Percentiles rank a stretch among this genome's conserved stretches.
These are phyloP conservation scores for Tringa solitaria DNA, from an alignment of 2,113 vertebrate genomes.

Conservation along the genomic window DNA sequence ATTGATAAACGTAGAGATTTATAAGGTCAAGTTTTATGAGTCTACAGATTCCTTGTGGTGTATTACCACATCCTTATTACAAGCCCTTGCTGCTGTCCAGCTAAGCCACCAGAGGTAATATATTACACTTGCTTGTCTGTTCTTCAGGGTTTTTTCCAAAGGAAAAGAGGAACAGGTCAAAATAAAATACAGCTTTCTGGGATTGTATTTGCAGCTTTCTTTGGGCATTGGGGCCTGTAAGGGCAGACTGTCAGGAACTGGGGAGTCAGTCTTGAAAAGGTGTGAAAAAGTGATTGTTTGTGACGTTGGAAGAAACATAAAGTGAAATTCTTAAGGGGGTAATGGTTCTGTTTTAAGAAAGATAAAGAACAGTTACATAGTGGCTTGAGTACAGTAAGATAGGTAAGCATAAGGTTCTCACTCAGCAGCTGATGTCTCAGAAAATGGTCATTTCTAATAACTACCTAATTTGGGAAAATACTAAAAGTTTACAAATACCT, in stretches of 20 bases:
- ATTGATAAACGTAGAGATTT: slow-evolving; percentile 86
- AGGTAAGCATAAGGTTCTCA: background rate
- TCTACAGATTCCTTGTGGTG: slow-evolving; percentile 76
- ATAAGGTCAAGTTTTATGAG: slow-evolving; percentile 85
- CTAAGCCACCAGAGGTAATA: slow-evolving; percentile 74
- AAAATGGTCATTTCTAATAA: background rate
- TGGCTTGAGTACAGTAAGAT: background rate
- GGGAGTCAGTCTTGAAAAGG: background rate
- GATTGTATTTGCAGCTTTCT: background rate
- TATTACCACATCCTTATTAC: slow-evolving; percentile 83
- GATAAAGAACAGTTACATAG: background rate
- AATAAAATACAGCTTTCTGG: slow-evolving; percentile 56
- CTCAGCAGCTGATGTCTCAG: background rate
- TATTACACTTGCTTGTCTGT: slow-evolving; percentile 64
- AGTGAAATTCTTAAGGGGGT: background rate
- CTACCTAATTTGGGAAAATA: background rate
- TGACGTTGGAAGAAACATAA: background rate
- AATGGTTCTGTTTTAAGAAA: background rate
- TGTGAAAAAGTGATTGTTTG: background rate
- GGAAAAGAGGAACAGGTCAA: slow-evolving; percentile 31
- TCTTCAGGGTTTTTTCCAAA: slow-evolving; percentile 6
- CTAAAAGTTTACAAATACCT: background rate
- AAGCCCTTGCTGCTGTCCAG: slow-evolving; percentile 78
- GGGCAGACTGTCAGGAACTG: background rate
- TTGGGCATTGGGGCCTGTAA: background rate